Evolutionary conservation across 2,113 vertebrate species (phyloP).

Genomic region (Sphyrna mokarran): DNA sequence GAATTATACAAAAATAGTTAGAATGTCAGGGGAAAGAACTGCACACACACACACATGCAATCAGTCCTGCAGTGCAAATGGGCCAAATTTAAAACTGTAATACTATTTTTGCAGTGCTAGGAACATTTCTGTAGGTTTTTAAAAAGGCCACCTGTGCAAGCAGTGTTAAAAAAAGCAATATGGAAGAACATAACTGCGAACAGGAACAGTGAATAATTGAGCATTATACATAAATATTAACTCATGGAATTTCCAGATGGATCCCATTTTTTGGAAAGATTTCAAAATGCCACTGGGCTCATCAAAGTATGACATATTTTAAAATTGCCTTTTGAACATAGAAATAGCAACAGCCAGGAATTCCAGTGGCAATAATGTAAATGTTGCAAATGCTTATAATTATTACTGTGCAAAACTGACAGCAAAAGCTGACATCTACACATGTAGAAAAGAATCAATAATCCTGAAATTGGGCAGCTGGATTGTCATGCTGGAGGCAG

Average conservation of each 20-base stretch:
- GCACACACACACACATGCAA: not conserved
- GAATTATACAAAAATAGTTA: conserved; percentile 7
- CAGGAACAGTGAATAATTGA: not conserved
- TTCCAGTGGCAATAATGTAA: not conserved
- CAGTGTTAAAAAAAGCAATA: not conserved
- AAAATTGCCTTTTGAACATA: not conserved
- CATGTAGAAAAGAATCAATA: not conserved
- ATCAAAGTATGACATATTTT: not conserved
- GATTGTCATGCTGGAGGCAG: too few species aligned
- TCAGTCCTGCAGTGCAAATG: not conserved
- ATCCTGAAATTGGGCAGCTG: not conserved
- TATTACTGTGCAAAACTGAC: too few species aligned
- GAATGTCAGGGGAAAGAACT: not conserved
- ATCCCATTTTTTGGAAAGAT: not conserved
- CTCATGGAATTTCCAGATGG: not conserved
- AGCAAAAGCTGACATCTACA: too few species aligned
- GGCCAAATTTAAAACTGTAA: not conserved
- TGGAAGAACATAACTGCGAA: not conserved
- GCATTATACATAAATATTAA: not conserved
- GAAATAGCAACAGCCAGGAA: not conserved
- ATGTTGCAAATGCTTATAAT: too few species aligned
- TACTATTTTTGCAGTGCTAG: not conserved
- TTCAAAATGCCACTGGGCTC: not conserved
- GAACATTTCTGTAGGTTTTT: not conserved
- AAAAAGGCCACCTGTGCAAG: not conserved